Evolutionary conservation across 2,113 vertebrate genomes (phyloP), one percentile per base, ranked within the genome.

Genomic region (Pontoporia blainvillei): DNA sequence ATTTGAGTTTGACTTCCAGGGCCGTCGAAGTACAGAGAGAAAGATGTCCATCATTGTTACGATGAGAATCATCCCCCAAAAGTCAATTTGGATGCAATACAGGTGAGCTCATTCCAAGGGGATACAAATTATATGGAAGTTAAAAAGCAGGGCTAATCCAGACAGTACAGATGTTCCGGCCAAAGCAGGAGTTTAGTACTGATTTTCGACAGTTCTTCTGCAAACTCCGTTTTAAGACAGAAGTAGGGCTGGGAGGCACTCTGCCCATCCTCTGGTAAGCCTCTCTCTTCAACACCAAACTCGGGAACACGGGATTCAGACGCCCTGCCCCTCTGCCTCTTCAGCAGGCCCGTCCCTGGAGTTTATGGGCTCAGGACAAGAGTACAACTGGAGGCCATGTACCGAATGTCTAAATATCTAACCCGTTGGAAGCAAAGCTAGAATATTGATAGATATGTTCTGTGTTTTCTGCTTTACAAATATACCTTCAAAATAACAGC

Each of bases 371-470:
- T 59, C 17, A 7, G 2, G 11, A 3, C 83, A 39, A 15, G 10
- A 3, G 17, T 18, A 9, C 25, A 34, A 7, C 15, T 18, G 14
- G n/a, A 25, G 44, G 23, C 21, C 2, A 0, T 0, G 2, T 2
- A 36, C 73, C 72, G 18, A 79, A 78, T 8, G 34, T 54, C 46
- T 57, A 59, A 10, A 57, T 23, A 46, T 57, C 66, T 41, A 79
- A 41, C 39, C 1, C 1, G 8, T 3, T 7, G 0, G 57, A 79
- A 67, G 44, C 49, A 46, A 46, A 44, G 62, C 23, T 31, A 23
- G 39, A 9, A 59, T 54, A 57, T 5, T 7, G 46, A 29, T 20
- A 57, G 49, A 4, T 14, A 44, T 20, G 14, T 15, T 59, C 29
- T 78, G 3, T 46, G n/a, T n/a, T 31, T 86, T 36, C 62, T 36